Evolutionary conservation across 1,140 invertebrate species (phyloP).

Genomic region (Nephila pilipes): DNA sequence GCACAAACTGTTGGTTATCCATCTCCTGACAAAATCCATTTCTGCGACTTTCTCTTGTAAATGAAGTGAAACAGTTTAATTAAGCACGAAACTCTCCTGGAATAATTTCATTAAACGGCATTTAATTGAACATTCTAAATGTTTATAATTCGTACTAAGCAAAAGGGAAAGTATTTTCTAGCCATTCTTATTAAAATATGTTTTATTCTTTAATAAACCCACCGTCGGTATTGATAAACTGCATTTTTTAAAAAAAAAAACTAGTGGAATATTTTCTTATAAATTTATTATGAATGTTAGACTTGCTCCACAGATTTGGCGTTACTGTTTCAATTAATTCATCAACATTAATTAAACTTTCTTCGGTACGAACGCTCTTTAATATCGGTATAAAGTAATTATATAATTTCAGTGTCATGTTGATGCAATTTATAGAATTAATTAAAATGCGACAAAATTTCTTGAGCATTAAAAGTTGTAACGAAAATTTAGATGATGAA

Average conservation of each 20-base stretch:
- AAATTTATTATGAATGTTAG: background rate
- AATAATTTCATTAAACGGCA: constrained; percentile 12
- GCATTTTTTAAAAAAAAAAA: background rate
- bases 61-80: constrained; percentile 23
- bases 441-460: too few relatives aligned
- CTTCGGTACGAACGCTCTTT: too few relatives aligned
- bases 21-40: constrained; percentile 4
- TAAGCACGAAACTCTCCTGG: constrained; percentile 11
- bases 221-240: background rate
- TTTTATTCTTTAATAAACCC: background rate
- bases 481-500: too few relatives aligned
- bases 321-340: background rate
- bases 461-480: too few relatives aligned
- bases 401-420: too few relatives aligned
- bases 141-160: background rate
- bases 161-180: background rate
- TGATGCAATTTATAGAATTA: too few relatives aligned
- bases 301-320: background rate
- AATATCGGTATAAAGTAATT: too few relatives aligned
- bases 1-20: constrained; percentile 11
- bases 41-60: background rate
- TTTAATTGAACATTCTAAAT: background rate
- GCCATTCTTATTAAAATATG: background rate
- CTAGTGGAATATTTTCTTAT: background rate
- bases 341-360: background rate